These are phyloP conservation scores for Leptarthrus brevirostris DNA, from an alignment of 2,888 invertebrate species.

Conservation along the genomic window DNA sequence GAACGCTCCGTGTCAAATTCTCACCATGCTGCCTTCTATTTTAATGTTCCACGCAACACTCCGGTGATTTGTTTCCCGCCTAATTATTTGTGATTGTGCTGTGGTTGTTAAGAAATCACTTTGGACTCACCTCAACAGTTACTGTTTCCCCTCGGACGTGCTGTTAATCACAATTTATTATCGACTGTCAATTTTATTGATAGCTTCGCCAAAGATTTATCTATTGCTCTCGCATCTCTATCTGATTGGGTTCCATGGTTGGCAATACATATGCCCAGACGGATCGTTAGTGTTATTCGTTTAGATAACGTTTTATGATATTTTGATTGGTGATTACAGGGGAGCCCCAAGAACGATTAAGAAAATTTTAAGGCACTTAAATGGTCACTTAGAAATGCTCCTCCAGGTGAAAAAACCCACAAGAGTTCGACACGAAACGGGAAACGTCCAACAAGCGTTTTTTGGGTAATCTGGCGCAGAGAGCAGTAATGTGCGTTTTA, in stretches of 20 bases:
- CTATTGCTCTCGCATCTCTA: constrained; percentile 27
- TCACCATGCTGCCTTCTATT: constrained; percentile 23
- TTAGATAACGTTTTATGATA: not conserved
- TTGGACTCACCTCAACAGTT: not conserved
- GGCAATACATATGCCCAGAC: not conserved
- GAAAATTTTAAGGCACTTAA: constrained; percentile 15
- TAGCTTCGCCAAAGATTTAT: constrained; percentile 34
- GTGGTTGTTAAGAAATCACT: not conserved
- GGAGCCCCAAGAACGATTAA: constrained; percentile 10
- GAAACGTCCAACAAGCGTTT: too few species aligned
- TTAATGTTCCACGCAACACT: not conserved
- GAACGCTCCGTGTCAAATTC: constrained; percentile 16
- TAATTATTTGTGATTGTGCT: constrained; percentile 35
- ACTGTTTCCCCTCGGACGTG: constrained; percentile 12
- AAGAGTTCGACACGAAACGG: too few species aligned
- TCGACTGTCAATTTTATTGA: constrained; percentile 43
- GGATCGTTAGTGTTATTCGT: not conserved
- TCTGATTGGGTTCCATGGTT: not conserved
- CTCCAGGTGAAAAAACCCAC: not conserved
- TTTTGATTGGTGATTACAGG: constrained; percentile 20
- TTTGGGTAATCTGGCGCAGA: too few species aligned
- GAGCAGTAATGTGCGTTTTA: too few species aligned
- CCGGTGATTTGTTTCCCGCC: constrained; percentile 12
- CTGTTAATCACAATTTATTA: constrained; percentile 44
- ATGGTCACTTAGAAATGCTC: not conserved